Conservation (phyloP, 1,140 invertebrate species). For the Scaptomyza montana region DNA sequence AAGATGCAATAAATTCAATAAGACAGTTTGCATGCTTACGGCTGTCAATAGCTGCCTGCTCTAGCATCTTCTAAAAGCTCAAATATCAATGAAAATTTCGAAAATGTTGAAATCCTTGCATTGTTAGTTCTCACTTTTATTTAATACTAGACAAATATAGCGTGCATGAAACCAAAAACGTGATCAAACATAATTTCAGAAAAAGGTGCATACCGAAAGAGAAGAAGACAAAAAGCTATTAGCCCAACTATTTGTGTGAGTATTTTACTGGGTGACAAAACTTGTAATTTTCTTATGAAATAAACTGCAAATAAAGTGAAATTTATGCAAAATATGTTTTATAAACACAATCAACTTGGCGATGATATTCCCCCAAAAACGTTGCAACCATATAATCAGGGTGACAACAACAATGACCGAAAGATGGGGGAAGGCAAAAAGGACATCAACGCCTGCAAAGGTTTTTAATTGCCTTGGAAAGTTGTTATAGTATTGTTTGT, state of each 20-base stretch:
- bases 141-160: too few species aligned
- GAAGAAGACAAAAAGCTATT: conserved; percentile 62
- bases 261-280: conserved; percentile 26
- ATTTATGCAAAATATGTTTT: conserved; percentile 80
- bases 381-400: conserved; percentile 15
- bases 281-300: conserved; percentile 79
- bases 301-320: conserved; percentile 81
- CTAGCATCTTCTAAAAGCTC: neutral
- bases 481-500: conserved; percentile 23
- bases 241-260: conserved; percentile 2
- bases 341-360: conserved; percentile 76
- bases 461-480: conserved; percentile 75
- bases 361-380: conserved; percentile 37
- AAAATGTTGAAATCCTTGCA: too few species aligned
- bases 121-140: too few species aligned
- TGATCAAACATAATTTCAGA: conserved; percentile 76
- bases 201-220: conserved; percentile 41
- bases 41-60: too few species aligned
- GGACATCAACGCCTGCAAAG: conserved; percentile 65
- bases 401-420: conserved; percentile 38
- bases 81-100: neutral
- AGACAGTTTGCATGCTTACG: too few species aligned
- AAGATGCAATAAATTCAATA: too few species aligned
- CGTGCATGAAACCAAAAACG: conserved; percentile 49
- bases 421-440: conserved; percentile 56